Evolutionary conservation across 2,113 vertebrate genomes (phyloP).

Genomic region (Rhadina sibilatrix): DNA sequence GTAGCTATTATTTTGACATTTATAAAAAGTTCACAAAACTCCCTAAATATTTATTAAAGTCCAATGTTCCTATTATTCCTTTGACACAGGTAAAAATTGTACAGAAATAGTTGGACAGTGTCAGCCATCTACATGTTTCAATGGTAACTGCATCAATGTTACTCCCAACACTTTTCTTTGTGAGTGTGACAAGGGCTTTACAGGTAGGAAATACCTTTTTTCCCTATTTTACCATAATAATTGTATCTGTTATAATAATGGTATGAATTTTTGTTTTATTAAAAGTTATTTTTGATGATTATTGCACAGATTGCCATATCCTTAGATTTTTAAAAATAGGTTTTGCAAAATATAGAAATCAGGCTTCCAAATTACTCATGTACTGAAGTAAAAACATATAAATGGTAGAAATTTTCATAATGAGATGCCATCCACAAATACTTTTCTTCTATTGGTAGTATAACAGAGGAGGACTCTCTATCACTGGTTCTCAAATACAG

Average conservation of each 20-base stretch:
- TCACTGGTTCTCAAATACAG: background rate
- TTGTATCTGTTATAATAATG: background rate
- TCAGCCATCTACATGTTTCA: slow-evolving; percentile 64
- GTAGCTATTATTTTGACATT: background rate
- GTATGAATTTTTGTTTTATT: background rate
- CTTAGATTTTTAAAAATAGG: background rate
- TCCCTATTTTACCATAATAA: background rate
- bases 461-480: background rate
- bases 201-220: slow-evolving; percentile 70
- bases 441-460: background rate
- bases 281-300: background rate
- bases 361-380: background rate
- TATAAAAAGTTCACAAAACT: background rate
- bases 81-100: slow-evolving; percentile 77
- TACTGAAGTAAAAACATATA: background rate
- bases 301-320: background rate
- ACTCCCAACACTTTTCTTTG: slow-evolving; percentile 74
- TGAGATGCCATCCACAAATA: background rate
- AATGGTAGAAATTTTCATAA: background rate
- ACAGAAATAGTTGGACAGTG: slow-evolving; percentile 79
- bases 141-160: slow-evolving; percentile 71
- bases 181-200: slow-evolving; percentile 68
- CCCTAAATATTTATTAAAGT: background rate
- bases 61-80: background rate
- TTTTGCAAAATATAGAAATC: background rate